Conservation (phyloP, 2,888 invertebrate species). For the Lepidochitona cinerea region DNA sequence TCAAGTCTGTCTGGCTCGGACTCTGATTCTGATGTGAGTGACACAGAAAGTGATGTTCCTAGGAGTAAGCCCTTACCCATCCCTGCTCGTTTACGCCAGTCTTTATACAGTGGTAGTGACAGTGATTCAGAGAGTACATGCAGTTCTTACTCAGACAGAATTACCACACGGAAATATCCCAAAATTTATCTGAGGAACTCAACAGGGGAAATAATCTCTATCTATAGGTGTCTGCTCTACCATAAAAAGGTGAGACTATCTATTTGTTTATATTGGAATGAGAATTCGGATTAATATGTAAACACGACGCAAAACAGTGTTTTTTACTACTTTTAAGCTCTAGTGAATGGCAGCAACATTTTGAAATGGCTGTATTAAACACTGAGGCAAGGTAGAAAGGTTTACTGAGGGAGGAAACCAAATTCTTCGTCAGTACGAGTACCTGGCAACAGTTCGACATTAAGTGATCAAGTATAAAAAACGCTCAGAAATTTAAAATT, state of each 20-base stretch:
- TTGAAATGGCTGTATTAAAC: too few species aligned
- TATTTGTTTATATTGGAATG: too few species aligned
- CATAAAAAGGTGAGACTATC: slow-evolving; percentile 76
- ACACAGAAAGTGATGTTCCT: slow-evolving; percentile 30
- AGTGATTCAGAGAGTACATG: slow-evolving; percentile 44
- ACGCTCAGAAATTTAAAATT: too few species aligned
- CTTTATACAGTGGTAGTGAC: slow-evolving; percentile 36
- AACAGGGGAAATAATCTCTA: slow-evolving; percentile 79
- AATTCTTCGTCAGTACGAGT: too few species aligned
- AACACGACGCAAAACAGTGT: too few species aligned
- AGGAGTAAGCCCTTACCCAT: slow-evolving; percentile 26
- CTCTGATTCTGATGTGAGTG: slow-evolving; percentile 38
- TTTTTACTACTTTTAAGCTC: too few species aligned
- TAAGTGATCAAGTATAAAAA: too few species aligned
- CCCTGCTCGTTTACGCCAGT: slow-evolving; percentile 20
- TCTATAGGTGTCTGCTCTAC: slow-evolving; percentile 82
- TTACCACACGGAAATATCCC: slow-evolving; percentile 69
- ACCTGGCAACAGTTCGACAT: too few species aligned
- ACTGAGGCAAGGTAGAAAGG: too few species aligned
- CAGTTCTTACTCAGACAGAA: slow-evolving; percentile 11
- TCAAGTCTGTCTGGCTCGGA: slow-evolving; percentile 81
- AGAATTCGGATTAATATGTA: too few species aligned
- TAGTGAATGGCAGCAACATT: too few species aligned
- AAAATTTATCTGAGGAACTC: slow-evolving; percentile 83
- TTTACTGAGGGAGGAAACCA: too few species aligned